Evolutionary conservation across 1,140 invertebrate species (phyloP).

Genomic region (Dendrolimus punctatus): DNA sequence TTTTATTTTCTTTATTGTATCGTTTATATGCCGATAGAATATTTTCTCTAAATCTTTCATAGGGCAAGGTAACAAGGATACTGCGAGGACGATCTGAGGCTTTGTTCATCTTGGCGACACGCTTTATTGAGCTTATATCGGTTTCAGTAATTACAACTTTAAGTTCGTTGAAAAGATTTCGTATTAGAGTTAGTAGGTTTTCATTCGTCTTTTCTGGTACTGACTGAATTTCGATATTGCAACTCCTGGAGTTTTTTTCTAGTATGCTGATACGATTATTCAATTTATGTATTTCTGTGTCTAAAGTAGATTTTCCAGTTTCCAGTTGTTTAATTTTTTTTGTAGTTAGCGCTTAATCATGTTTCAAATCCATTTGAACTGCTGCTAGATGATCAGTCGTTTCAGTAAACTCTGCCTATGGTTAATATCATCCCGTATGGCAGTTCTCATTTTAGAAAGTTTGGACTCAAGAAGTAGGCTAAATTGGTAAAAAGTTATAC

Average conservation of each 20-base stretch:
- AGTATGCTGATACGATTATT: background rate
- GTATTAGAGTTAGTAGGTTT: background rate
- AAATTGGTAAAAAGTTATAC: too few species aligned
- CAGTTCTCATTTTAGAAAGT: too few species aligned
- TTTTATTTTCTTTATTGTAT: background rate
- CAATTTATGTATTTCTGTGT: background rate
- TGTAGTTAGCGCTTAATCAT: background rate
- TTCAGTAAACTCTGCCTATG: too few species aligned
- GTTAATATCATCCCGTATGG: too few species aligned
- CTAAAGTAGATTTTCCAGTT: background rate
- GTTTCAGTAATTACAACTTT: background rate
- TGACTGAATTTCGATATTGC: conserved; percentile 1
- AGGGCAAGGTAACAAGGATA: background rate
- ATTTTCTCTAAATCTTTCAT: background rate
- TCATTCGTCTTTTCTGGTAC: background rate
- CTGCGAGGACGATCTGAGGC: background rate
- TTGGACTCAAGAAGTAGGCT: too few species aligned
- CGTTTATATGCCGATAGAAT: background rate
- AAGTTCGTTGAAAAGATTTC: background rate
- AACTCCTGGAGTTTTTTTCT: background rate
- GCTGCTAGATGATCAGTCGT: too few species aligned
- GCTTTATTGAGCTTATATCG: background rate
- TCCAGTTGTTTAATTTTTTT: background rate
- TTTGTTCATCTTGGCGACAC: background rate
- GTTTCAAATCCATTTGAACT: too few species aligned